Evolutionary conservation across 2,797 vertebrate species (phyloP), one percentile per base, ranked within the genome.

Genomic region (Myotis findleyi): DNA sequence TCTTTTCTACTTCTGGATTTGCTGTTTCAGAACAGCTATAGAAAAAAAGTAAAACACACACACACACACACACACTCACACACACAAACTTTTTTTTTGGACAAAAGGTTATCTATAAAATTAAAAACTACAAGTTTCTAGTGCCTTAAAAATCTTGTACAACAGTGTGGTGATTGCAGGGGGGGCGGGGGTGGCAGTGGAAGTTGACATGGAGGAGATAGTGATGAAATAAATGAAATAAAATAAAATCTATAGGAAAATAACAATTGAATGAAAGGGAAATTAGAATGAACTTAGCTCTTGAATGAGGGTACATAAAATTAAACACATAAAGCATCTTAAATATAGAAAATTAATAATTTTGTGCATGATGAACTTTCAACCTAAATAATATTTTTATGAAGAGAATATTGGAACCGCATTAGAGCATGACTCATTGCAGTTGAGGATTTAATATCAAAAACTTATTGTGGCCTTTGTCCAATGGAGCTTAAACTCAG

Each of bases 331-430:
- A 79, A 91, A 75, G 0, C 73, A 10, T 49, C 30, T 84, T 91
- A 93, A 68, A 55, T 84, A 41, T 21, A 79, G 23, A 62, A 72
- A 92, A 81, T 57, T 57, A 84, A 73, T 75, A 75, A 79, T 95
- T 59, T 72, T 80, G 36, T 49, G 2, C 11, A 84, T 41, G n/a
- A 92, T 82, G 30, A 73, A 38, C 30, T 93, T 91, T 47, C 30
- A 68, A 79, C 21, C 2, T 84, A 92, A 94, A 79, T 66, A 55
- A 77, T 33, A 21, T 33, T 93, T 55, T 72, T 87, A 59, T 38
- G 53, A 90, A 71, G 17, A 79, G 51, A 81, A 27, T 59, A 59
- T 23, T 57, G 12, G n/a, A 93, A 41, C 16, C 33, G 73, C 13
- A 73, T 59, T 59, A 83, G 20, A 76, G 14, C 18, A 55, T 79